These are phyloP conservation scores for Anthophora plumipes DNA, from an alignment of 2,888 invertebrate species.

Conservation along the genomic window DNA sequence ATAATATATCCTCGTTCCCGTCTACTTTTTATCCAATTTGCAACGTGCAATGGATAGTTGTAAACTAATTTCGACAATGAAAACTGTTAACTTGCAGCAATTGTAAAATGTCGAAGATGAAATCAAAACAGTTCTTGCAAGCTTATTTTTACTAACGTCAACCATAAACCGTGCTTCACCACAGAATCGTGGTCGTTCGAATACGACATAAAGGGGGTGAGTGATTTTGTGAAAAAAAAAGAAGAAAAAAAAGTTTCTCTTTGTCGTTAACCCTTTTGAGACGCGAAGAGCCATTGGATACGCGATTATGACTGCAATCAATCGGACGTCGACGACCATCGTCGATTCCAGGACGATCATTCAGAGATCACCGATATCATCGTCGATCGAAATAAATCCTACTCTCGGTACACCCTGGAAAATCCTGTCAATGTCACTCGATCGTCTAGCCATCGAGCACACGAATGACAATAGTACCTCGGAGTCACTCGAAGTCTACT, in stretches of 20 bases:
- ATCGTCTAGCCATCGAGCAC: slow-evolving; percentile 28
- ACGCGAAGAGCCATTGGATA: not conserved
- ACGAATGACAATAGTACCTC: slow-evolving; percentile 58
- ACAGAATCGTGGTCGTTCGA: not conserved
- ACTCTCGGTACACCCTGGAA: slow-evolving; percentile 10
- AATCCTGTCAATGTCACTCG: slow-evolving; percentile 60
- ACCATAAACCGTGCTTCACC: too few relatives aligned
- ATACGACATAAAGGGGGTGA: slow-evolving; percentile 9
- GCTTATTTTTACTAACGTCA: too few relatives aligned
- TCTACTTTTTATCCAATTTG: too few relatives aligned
- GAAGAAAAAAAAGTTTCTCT: not conserved
- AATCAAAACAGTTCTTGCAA: too few relatives aligned
- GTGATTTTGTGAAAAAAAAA: not conserved
- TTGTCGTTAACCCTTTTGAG: slow-evolving; percentile 25
- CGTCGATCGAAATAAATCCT: slow-evolving; percentile 24
- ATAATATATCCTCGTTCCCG: too few relatives aligned
- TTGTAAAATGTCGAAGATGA: too few relatives aligned
- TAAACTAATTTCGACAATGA: too few relatives aligned
- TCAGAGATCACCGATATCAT: slow-evolving; percentile 19
- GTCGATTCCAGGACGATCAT: slow-evolving; percentile 15
- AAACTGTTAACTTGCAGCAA: too few relatives aligned
- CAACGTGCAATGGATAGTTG: too few relatives aligned
- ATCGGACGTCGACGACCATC: slow-evolving; percentile 30
- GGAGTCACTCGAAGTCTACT: slow-evolving; percentile 57
- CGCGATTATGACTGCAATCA: slow-evolving; percentile 20